phyloP scores from a whole-genome alignment of 2,113 vertebrate species.

The Pseudonaja textilis region DNA sequence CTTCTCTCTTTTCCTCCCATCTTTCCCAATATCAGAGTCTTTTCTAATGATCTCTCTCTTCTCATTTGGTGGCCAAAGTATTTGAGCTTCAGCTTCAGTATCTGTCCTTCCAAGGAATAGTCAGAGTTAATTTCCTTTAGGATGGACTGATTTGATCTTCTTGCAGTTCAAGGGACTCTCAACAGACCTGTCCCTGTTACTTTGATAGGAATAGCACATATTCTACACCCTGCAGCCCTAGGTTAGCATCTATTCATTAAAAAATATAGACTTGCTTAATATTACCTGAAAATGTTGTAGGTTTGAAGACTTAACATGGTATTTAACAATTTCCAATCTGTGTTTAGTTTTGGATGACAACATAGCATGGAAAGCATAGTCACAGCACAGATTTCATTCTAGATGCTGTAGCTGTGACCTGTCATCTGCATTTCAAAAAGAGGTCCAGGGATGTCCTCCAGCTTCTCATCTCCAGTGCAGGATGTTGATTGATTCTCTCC shows the following conservation, averaged over 20 bases:
- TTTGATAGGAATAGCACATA: background rate
- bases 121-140: too few species aligned
- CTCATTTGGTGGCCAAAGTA: too few species aligned
- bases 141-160: too few species aligned
- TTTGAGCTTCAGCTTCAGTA: too few species aligned
- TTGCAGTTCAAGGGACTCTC: too few species aligned
- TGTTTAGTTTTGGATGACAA: background rate
- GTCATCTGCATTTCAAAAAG: constrained; percentile 9
- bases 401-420: background rate
- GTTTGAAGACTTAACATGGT: background rate
- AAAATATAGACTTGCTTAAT: background rate
- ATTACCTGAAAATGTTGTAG: background rate
- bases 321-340: background rate
- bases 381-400: background rate
- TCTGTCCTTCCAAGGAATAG: too few species aligned
- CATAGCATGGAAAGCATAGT: background rate
- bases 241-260: background rate
- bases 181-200: too few species aligned
- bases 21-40: too few species aligned
- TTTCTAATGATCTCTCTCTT: too few species aligned
- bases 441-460: background rate
- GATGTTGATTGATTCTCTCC: background rate
- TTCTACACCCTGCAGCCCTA: background rate
- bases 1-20: background rate
- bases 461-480: background rate